Base-by-base conservation (phyloP, 1,140 invertebrate species). In the Drosophila pectinifera region DNA sequence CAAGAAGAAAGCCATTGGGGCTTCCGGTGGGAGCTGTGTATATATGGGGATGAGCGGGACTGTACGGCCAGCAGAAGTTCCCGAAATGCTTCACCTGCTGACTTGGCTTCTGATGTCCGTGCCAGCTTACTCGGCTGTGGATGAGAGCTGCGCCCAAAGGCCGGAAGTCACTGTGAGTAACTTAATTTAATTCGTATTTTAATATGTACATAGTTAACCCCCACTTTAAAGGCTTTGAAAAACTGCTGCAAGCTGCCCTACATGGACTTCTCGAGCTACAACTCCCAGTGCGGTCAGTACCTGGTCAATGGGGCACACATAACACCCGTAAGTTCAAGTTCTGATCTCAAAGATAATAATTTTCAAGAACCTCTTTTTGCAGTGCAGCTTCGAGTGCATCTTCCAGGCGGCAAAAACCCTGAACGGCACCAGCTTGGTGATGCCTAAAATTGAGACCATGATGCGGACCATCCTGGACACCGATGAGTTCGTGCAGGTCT, bases 311-410 rank as follows among this genome's bases (percentile, higher is more conserved):
- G 62, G 0, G 72, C 36, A 0, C 73, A 76, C 24, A 53, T 76
- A 10, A 16, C 73, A 39, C 73, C 73, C 2, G 73, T 76, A 59
- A 75, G 73, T 67, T 24, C 3, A 1, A 22, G 4, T 22, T 14
- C 11, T 39, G 4, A 3, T 16, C 5, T 34, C 16, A 51, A 22
- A 28, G 11, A 13, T 22, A 22, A 11, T 14, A 16, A 0, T 10
- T 4, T 6, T 43, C 8, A 13, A 10, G 3, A 36, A 13, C 0
- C n/a, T 11, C 4, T 10, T 13, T 2, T 10, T 73, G 4, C 59
- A 82, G 79, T 81, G 79, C 48, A 63, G 43, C 34, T 82, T 79
- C 7, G 77, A 79, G 14, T 79, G 79, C 62, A 26, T 73, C 36
- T 81, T 78, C 8, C 56, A 42, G n/a, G 45, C 73, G 0, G 61